A percentile compares a stretch with the other conserved stretches of the same genome.
These are phyloP conservation scores for Drosophila obscura DNA, from an alignment of 1,140 invertebrate species.

Conservation along the genomic window DNA sequence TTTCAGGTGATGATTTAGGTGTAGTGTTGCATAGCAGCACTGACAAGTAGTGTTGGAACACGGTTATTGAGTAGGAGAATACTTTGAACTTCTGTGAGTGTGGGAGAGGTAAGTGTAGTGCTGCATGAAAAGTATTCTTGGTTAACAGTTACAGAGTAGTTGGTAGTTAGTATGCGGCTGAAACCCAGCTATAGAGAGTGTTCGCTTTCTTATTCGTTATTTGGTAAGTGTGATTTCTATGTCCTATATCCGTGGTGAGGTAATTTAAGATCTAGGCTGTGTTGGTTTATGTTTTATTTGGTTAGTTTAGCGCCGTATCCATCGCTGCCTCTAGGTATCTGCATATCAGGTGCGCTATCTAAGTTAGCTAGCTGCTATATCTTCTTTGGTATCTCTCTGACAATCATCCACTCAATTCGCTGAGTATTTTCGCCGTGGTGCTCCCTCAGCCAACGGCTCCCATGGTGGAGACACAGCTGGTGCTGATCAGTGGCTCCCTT, in stretches of 20 bases:
- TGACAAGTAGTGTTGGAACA: no score
- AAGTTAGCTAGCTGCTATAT: constrained; percentile 25
- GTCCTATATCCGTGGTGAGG: constrained; percentile 30
- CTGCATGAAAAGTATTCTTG: no score
- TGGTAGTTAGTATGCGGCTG: background rate
- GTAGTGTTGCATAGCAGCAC: background rate
- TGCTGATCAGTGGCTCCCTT: constrained; percentile 78
- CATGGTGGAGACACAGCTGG: constrained; percentile 67
- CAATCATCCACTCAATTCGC: no score
- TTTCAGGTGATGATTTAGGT: constrained; percentile 4
- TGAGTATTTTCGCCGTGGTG: background rate
- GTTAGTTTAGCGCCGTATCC: constrained; percentile 22
- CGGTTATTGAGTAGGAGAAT: no score
- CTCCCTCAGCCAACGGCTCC: constrained; percentile 59
- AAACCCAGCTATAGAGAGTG: constrained; percentile 19
- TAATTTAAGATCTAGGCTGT: constrained; percentile 46
- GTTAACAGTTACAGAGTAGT: no score
- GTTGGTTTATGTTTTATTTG: constrained; percentile 22
- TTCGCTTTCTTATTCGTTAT: constrained; percentile 4
- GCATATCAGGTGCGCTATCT: constrained; percentile 34
- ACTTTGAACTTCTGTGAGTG: no score
- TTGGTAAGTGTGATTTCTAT: constrained; percentile 22
- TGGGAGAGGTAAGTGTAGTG: no score
- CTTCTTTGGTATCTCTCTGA: constrained; percentile 24
- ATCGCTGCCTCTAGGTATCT: constrained; percentile 12